phyloP scores from a whole-genome alignment of 2,797 vertebrate species.

The Sciaenops ocellatus region DNA sequence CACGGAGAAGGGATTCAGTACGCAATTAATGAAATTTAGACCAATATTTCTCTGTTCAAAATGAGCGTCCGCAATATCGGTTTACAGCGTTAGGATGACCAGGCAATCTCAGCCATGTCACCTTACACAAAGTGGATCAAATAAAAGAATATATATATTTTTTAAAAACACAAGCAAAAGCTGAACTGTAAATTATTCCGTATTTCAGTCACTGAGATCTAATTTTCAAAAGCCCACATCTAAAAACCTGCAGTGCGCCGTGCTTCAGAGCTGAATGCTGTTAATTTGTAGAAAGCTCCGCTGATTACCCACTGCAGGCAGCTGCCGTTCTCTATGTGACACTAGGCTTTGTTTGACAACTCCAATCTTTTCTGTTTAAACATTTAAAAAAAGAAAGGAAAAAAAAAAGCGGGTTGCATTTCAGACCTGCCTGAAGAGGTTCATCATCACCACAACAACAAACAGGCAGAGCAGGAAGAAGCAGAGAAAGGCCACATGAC shows the following conservation, averaged over 20 bases:
- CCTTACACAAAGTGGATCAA: constrained; percentile 36
- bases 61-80: constrained; percentile 32
- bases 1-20: constrained; percentile 24
- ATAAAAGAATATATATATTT: background rate
- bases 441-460: constrained; percentile 60
- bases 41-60: constrained; percentile 28
- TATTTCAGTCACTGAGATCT: constrained; percentile 65
- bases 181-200: constrained; percentile 60
- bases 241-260: constrained; percentile 73
- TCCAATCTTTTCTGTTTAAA: constrained; percentile 81
- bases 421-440: constrained; percentile 72
- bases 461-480: constrained; percentile 52
- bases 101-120: constrained; percentile 28
- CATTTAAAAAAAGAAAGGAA: constrained; percentile 34
- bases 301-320: constrained; percentile 84
- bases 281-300: constrained; percentile 81
- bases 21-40: constrained; percentile 42
- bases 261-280: constrained; percentile 81
- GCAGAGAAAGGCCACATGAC: constrained; percentile 3
- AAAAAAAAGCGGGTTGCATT: constrained; percentile 48
- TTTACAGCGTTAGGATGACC: constrained; percentile 38
- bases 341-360: constrained; percentile 80
- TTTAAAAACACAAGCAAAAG: constrained; percentile 38
- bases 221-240: constrained; percentile 69
- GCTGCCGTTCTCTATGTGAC: constrained; percentile 80